Evolutionary conservation across 2,888 invertebrate species (phyloP), one percentile per base, ranked within the genome.

Genomic region (Lepidocyrtinus sp.): DNA sequence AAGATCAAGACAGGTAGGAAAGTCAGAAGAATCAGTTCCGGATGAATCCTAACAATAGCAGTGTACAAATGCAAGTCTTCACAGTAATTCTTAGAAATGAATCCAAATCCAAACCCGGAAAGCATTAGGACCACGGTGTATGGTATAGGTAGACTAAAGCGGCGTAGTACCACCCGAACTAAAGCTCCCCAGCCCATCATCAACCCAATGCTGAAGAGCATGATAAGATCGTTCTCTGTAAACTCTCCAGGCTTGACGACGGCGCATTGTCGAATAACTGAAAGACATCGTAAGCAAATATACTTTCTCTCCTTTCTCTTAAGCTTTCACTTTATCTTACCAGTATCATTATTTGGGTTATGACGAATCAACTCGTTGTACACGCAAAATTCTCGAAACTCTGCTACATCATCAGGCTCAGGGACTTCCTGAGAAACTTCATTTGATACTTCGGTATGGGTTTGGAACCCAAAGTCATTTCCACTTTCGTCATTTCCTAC

Each of bases 1-100:
- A 86, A 86, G 1, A 86, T 84, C 12, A 86, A 83, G 15, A 84
- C 75, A 0, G 86, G 86, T 0, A 86, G 84, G 63, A 86, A 86
- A 1, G 81, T 80, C 59, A 74, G 75, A 0, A 85, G 79, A 50
- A 86, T 85, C 5, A 85, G 75, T 65, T 85, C 67, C 7, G 85
- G 84, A 45, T 81, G 83, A 22, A 82, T 70, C 1, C 83, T 27
- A 17, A 81, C 86, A 12, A 85, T 68, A 2, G 78, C 83, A 2
- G 84, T 85, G 80, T 83, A 86, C 1, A 46, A 45, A 24, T 80
- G 73, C 12, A 85, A 25, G 1, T 71, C 17, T 3, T 71, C 59
- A 45, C 86, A 85, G 63, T 63, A 79, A 24, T 75, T 22, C n/a
- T 72, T 80, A n/a, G 84, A 82, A 0, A 85, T 17, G 17, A 74